Conservation (phyloP, 1,140 invertebrate genomes). For the Drosophila nigromelanica region DNA sequence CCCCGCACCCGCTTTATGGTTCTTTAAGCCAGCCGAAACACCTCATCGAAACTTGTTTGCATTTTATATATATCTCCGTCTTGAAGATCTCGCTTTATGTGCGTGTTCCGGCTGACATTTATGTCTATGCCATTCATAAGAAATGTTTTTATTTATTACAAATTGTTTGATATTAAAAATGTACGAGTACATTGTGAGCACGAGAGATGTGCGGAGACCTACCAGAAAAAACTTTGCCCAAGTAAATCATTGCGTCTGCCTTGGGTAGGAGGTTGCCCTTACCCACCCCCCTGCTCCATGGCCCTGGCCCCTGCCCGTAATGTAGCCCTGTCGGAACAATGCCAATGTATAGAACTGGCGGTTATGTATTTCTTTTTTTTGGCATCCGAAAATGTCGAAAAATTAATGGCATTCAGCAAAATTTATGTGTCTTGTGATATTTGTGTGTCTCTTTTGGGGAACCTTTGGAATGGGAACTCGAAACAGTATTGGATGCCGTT, state of each 20-base stretch:
- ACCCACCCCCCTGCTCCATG: not conserved
- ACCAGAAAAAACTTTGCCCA: conserved; percentile 35
- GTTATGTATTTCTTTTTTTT: conserved; percentile 12
- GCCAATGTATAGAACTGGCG: conserved; percentile 27
- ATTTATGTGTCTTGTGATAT: conserved; percentile 69
- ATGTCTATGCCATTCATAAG: conserved; percentile 65
- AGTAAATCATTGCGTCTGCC: conserved; percentile 63
- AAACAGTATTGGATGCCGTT: conserved; percentile 28
- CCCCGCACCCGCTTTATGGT: not conserved
- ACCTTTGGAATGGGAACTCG: conserved; percentile 5
- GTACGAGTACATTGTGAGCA: conserved; percentile 40
- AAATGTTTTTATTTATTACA: conserved; percentile 70
- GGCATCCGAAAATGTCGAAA: conserved; percentile 65
- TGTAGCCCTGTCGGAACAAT: conserved; percentile 15
- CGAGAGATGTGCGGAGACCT: not conserved
- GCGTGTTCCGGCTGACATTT: conserved; percentile 65
- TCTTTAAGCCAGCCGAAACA: not conserved
- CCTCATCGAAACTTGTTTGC: conserved; percentile 20
- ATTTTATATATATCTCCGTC: conserved; percentile 7
- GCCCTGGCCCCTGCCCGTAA: not conserved
- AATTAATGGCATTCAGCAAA: conserved; percentile 74
- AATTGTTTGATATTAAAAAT: conserved; percentile 81
- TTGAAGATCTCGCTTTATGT: conserved; percentile 30
- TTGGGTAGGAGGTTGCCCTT: not conserved
- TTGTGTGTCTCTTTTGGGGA: conserved; percentile 45